phyloP scores from a whole-genome alignment of 2,888 invertebrate species.

The Drosophila paramelanica region DNA sequence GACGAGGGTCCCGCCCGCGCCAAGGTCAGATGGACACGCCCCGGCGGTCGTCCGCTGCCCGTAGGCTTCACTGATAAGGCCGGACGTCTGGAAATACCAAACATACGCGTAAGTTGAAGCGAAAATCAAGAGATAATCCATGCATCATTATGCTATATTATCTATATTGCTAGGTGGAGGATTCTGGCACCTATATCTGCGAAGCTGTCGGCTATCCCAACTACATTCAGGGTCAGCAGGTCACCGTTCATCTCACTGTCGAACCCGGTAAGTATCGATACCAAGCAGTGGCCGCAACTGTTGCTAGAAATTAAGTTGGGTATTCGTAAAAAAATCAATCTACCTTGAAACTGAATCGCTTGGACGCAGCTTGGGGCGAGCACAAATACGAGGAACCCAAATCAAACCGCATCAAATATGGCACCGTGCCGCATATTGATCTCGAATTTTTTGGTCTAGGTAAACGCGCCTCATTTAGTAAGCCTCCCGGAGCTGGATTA shows the following conservation, averaged over 20 bases:
- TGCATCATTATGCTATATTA: neutral
- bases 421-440: constrained; percentile 87
- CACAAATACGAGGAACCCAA: constrained; percentile 78
- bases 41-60: constrained; percentile 90
- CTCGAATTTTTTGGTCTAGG: constrained; percentile 87
- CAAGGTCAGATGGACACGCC: constrained; percentile 90
- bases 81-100: constrained; percentile 94
- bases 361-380: constrained; percentile 84
- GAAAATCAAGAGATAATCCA: accelerated
- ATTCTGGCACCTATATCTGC: constrained; percentile 94
- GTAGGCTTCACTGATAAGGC: constrained; percentile 90
- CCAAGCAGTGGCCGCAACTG: no score
- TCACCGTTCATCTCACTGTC: constrained; percentile 90
- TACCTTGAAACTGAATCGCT: neutral
- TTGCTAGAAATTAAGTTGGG: neutral
- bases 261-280: constrained; percentile 89
- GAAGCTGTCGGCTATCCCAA: constrained; percentile 89
- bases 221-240: constrained; percentile 88
- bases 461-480: constrained; percentile 63
- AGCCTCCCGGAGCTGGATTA: constrained; percentile 6
- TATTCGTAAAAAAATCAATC: neutral
- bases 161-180: constrained; percentile 86
- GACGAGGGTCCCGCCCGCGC: constrained; percentile 93
- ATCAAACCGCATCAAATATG: constrained; percentile 86
- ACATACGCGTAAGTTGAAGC: constrained; percentile 87